A percentile compares a stretch with the other conserved stretches of the same genome.
phyloP scores from a whole-genome alignment of 2,797 vertebrate genomes.

The Glossophaga mutica region DNA sequence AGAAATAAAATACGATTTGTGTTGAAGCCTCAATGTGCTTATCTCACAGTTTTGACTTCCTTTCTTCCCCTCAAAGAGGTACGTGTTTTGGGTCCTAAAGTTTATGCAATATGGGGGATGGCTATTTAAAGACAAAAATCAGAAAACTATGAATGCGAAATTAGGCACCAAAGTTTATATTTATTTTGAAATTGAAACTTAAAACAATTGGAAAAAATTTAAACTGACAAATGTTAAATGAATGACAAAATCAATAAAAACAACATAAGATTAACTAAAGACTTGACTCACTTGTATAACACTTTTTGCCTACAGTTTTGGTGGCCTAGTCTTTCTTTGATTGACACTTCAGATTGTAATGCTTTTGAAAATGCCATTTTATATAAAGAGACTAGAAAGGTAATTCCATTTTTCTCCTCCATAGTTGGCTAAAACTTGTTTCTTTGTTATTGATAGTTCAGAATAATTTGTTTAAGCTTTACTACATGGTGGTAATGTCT shows the following conservation, averaged over 20 bases:
- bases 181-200: background rate
- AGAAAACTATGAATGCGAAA: background rate
- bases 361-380: background rate
- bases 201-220: background rate
- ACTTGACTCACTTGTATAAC: background rate
- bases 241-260: background rate
- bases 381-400: background rate
- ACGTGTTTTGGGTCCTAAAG: background rate
- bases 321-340: background rate
- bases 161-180: background rate
- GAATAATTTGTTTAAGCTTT: conserved; percentile 16
- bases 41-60: background rate
- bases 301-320: background rate
- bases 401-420: background rate
- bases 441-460: background rate
- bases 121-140: background rate
- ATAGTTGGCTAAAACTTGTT: background rate
- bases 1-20: background rate
- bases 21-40: background rate
- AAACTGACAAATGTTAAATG: background rate
- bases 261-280: background rate
- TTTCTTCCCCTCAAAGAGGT: background rate
- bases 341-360: background rate
- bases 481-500: background rate
- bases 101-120: background rate